Evolutionary conservation across 1,140 invertebrate species (phyloP).

Genomic region (Drosophila lowei): DNA sequence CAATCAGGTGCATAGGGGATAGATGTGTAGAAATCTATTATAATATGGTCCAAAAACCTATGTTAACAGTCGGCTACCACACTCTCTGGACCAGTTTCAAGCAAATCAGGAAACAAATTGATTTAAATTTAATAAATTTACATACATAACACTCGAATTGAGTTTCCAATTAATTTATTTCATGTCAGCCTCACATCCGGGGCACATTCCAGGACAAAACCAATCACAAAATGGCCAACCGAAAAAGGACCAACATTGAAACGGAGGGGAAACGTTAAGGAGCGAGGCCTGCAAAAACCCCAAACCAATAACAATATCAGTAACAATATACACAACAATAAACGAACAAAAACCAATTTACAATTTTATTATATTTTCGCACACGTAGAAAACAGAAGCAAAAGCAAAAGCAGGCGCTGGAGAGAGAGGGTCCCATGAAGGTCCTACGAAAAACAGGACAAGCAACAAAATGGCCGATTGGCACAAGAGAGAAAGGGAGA

Average conservation of each 20-base stretch:
- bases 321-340: constrained; percentile 76
- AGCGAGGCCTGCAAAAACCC: constrained; percentile 39
- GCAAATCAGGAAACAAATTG: constrained; percentile 17
- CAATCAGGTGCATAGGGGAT: no score
- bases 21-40: no score
- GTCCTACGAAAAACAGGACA: constrained; percentile 22
- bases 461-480: constrained; percentile 69
- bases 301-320: constrained; percentile 75
- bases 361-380: constrained; percentile 79
- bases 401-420: constrained; percentile 5
- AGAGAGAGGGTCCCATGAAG: not conserved
- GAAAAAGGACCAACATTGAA: constrained; percentile 33
- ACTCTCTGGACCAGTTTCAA: not conserved
- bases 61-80: not conserved
- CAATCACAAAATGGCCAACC: constrained; percentile 47
- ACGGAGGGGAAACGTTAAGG: not conserved
- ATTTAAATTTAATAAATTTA: constrained; percentile 55
- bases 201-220: constrained; percentile 9
- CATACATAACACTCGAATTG: constrained; percentile 60
- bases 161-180: constrained; percentile 77
- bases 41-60: no score
- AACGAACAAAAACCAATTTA: constrained; percentile 79
- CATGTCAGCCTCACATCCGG: constrained; percentile 43
- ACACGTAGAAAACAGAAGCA: constrained; percentile 21
- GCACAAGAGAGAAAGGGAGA: constrained; percentile 1